Evolutionary conservation across 2,113 vertebrate species (phyloP), one percentile per base, ranked within the genome.

Genomic region (Alosa alosa): DNA sequence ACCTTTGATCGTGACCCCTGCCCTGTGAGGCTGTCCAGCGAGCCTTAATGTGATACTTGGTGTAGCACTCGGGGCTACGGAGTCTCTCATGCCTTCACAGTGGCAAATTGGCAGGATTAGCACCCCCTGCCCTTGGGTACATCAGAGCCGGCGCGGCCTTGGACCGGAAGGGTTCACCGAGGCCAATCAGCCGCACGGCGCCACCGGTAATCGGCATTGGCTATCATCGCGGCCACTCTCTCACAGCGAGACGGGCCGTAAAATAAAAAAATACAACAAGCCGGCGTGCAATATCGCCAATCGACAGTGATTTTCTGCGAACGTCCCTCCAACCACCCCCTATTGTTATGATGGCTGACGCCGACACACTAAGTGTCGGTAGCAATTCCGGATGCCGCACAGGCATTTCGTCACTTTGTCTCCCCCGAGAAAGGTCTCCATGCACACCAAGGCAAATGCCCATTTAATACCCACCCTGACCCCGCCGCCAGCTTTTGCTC

Each of bases 91-190:
- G 64, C 64, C 25, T 9, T 72, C 64, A 72, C 64, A 72, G 36
- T 72, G 64, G 36, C 64, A 72, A 72, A 72, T 72, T 72, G 64
- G 64, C 25, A 11, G 64, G 64, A 72, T 72, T 72, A 36, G 64
- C 64, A 72, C 64, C 64, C 8, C 13, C 8, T 36, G 64, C 25
- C 64, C 64, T 72, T 36, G 25, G 64, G 64, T 31, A 72, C 9
- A 72, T 72, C 64, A 72, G 36, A 72, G 64, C n/a, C 25, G 13
- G 64, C 25, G 64, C 64, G 10, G 64, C 64, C 60, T 31, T 68
- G 60, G 60, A 68, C 52, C 15, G 47, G 52, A 3, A 17, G 52
- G 52, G 47, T 13, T 49, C 11, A 1, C 47, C 7, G 6, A 60
- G n/a, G 60, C 60, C 60, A 68, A 68, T 25, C 60, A 60, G 22